Percentiles rank a stretch among this genome's conserved stretches.
These are phyloP conservation scores for Lycorma delicatula DNA, from an alignment of 1,140 invertebrate species.

Conservation along the genomic window DNA sequence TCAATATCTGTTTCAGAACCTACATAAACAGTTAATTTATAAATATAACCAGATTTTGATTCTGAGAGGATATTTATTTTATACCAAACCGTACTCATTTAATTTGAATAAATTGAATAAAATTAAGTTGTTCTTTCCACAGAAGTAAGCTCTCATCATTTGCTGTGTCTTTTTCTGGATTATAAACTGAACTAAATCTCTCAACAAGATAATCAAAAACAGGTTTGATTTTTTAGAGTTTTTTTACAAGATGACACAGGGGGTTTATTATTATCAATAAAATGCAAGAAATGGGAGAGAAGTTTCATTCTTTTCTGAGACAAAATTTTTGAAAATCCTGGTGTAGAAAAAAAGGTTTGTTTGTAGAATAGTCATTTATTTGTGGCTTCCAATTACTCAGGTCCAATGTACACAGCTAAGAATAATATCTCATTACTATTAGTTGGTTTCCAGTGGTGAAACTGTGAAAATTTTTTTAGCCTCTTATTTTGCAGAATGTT, in stretches of 20 bases:
- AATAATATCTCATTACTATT: not conserved
- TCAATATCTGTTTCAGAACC: not conserved
- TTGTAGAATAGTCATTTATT: not conserved
- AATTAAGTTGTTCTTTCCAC: slow-evolving; percentile 32
- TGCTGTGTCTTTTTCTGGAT: slow-evolving; percentile 16
- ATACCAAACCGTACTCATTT: slow-evolving; percentile 20
- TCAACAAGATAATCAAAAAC: slow-evolving; percentile 2
- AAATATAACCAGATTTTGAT: not conserved
- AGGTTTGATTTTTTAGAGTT: slow-evolving; percentile 4
- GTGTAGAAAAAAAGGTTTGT: too few species aligned
- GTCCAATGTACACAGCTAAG: not conserved
- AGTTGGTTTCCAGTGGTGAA: not conserved
- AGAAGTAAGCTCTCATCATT: slow-evolving; percentile 29
- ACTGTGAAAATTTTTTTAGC: not conserved
- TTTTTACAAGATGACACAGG: not conserved
- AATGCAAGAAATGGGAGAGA: not conserved
- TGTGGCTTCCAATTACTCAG: not conserved
- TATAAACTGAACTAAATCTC: not conserved
- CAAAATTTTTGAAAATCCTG: not conserved
- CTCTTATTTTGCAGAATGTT: not conserved
- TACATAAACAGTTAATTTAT: not conserved
- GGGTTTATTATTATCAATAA: not conserved
- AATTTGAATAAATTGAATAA: slow-evolving; percentile 32
- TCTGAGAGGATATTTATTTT: not conserved
- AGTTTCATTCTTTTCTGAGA: slow-evolving; percentile 6